Evolutionary conservation across 2,888 invertebrate genomes (phyloP).

Genomic region (Tipula unca): DNA sequence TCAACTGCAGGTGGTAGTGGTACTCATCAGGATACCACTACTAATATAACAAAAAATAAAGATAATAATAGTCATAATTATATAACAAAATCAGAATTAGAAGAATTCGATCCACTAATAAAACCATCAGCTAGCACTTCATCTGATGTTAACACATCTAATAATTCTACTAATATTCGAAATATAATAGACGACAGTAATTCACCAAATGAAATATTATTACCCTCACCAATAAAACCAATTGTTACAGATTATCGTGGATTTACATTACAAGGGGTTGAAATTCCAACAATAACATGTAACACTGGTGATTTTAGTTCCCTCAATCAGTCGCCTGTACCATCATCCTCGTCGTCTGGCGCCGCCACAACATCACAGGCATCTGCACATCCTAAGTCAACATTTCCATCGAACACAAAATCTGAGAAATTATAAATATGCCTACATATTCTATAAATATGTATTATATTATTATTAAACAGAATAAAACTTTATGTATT

Average conservation of each 20-base stretch:
- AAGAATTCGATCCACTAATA: slow-evolving; percentile 40
- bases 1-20: slow-evolving; percentile 26
- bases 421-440: neutral
- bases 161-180: neutral
- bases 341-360: neutral
- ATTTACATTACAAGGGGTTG: slow-evolving; percentile 47
- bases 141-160: slow-evolving; percentile 20
- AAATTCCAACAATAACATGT: slow-evolving; percentile 57
- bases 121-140: slow-evolving; percentile 27
- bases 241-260: slow-evolving; percentile 49
- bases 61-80: slow-evolving; percentile 33
- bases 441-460: neutral
- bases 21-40: neutral
- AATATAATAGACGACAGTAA: slow-evolving; percentile 28
- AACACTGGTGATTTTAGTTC: slow-evolving; percentile 50
- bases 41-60: slow-evolving; percentile 23
- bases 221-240: slow-evolving; percentile 54
- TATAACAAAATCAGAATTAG: slow-evolving; percentile 36
- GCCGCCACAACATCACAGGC: neutral
- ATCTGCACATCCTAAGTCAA: neutral
- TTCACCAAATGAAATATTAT: slow-evolving; percentile 41
- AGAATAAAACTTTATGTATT: neutral
- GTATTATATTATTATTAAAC: neutral
- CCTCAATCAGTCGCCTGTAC: slow-evolving; percentile 22
- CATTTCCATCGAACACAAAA: neutral